Base-by-base conservation (phyloP, 2,113 vertebrate genomes). In the Eonycteris spelaea region DNA sequence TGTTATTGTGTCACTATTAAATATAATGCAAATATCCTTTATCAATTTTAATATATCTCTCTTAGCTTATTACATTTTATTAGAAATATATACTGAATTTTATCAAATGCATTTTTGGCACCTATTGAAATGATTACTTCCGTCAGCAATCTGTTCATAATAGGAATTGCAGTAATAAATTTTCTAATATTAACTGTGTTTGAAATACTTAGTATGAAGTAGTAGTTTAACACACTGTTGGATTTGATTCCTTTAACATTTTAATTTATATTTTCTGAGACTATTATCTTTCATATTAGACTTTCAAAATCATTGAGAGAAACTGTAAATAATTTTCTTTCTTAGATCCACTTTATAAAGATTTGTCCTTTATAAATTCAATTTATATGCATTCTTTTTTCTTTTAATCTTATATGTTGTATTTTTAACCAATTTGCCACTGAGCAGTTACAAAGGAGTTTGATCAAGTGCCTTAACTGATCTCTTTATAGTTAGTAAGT, bases 181-280 rank as follows among this genome's bases (percentile, higher is more conserved):
- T 84, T 86, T 11, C 48, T 91, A 70, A 48, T 86, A 61, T 9
- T 94, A 77, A 93, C 26, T 43, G 16, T 43, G 21, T 93, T 93
- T 84, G 33, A 11, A 82, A 43, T 90, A 89, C 10, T 86, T 94
- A 26, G 2, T 83, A 73, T 92, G 10, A 84, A 85, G 14, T 92
- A 43, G 26, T 77, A 59, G 79, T 95, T 94, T 80, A 91, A 68
- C 28, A 59, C 57, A 92, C 1, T 74, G 7, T 95, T 92, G 38
- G 61, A 55, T 79, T 96, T 94, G 26, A 86, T 86, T 68, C 90
- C 2, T 63, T 57, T 90, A 92, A 73, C 24, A 71, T 93, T 96
- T 87, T 80, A 63, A 65, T 79, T 86, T 96, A 30, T 40, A 68
- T 92, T 95, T 97, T 97, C 74, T 86, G 4, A 77, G 45, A 55